Base-by-base conservation (phyloP, 2,113 vertebrate species). In the Hystrix brachyura region DNA sequence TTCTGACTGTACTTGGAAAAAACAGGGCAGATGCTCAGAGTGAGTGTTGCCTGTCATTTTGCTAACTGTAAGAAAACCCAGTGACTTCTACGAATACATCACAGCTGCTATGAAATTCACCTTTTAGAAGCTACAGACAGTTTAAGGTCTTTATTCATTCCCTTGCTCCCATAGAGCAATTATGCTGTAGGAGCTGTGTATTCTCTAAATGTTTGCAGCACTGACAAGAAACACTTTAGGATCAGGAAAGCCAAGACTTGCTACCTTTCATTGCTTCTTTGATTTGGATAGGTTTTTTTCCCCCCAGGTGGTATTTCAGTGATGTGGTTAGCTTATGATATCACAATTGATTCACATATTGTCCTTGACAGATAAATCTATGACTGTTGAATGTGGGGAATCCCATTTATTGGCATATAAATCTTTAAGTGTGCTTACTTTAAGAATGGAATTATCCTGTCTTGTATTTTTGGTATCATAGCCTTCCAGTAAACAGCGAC, bases 401-500 rank as follows among this genome's bases (percentile, higher is more conserved):
- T 27, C 38, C 34, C 74, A 76, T 82, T 14, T 59, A 57, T 91
- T 64, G 55, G 80, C 48, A 87, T 43, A 59, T 19, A 60, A 46
- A 72, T 71, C 74, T 57, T 51, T 38, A 96, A 97, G 79, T 2
- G 59, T 57, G 59, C 88, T 98, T 97, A 99, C 99, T 99, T 99
- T 99, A 91, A 99, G 99, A 98, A 99, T 99, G 86, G 99, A 99
- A 98, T 99, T 99, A 97, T 99, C 99, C 96, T 99, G 99, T 96
- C 99, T 99, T 94, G 99, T 99, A 98, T 99, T 99, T 98, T 99
- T 99, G 97, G 99, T 99, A 98, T 99, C 99, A 92, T 99, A 99
- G 92, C 99, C 99, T 98, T 99, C 99, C 90, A 99, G 98, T 97
- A 99, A 99, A 98, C 99, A 99, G 79, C 99, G 99, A 15, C 99